These are phyloP conservation scores for Galeruca laticollis DNA, from an alignment of 2,888 invertebrate species.

Conservation along the genomic window DNA sequence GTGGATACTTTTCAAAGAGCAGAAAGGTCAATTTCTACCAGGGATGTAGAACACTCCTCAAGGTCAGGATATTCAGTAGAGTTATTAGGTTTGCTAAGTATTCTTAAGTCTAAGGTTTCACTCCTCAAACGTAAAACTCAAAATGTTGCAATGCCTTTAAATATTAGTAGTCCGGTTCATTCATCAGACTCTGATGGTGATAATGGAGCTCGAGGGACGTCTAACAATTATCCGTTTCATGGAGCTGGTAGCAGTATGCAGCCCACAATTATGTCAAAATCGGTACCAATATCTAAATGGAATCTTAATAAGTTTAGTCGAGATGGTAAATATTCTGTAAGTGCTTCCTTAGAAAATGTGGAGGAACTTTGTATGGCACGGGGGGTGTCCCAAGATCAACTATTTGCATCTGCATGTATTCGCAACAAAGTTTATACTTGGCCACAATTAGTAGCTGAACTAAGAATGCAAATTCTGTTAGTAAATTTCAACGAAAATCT, in stretches of 20 bases:
- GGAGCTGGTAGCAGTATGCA: neutral
- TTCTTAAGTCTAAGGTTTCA: conserved; percentile 10
- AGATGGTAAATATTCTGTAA: conserved; percentile 21
- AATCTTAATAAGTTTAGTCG: conserved; percentile 35
- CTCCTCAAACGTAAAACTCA: too few species aligned
- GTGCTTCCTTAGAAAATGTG: conserved; percentile 37
- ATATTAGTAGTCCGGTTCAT: too few species aligned
- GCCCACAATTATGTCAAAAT: neutral
- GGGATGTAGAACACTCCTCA: conserved; percentile 17
- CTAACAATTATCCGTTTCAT: neutral
- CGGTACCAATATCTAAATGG: conserved; percentile 39
- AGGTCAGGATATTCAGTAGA: conserved; percentile 12
- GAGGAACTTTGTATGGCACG: conserved; percentile 33
- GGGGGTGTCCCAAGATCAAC: conserved; percentile 31
- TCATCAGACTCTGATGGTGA: too few species aligned
- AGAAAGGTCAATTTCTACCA: too few species aligned
- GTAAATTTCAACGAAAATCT: too few species aligned
- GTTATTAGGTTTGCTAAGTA: conserved; percentile 14
- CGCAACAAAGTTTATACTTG: too few species aligned
- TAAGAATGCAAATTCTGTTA: too few species aligned
- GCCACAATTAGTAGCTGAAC: too few species aligned
- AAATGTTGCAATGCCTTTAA: too few species aligned
- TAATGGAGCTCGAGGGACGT: too few species aligned
- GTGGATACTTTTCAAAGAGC: conserved; percentile 26
- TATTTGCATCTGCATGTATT: conserved; percentile 38